These are phyloP conservation scores for Cuculus canorus DNA, from an alignment of 2,797 vertebrate genomes.

Conservation along the genomic window DNA sequence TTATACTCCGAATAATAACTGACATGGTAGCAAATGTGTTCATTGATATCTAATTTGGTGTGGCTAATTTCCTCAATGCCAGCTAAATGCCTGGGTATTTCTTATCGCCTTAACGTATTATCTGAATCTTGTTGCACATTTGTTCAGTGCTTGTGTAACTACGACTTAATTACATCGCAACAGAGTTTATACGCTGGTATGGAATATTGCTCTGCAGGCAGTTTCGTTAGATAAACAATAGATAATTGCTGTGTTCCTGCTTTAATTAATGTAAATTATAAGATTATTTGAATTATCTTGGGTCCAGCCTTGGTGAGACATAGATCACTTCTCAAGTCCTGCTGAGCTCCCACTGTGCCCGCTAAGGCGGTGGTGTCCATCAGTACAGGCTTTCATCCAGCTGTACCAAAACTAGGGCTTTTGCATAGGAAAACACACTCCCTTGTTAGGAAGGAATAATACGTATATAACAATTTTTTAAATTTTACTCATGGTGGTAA, in stretches of 20 bases:
- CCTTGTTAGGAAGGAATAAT: background rate
- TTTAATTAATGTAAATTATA: slow-evolving; percentile 28
- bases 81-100: background rate
- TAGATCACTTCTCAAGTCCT: background rate
- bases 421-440: background rate
- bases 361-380: background rate
- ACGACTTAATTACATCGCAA: slow-evolving; percentile 41
- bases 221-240: slow-evolving; percentile 19
- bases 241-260: slow-evolving; percentile 13
- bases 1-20: background rate
- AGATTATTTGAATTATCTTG: background rate
- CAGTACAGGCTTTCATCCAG: background rate
- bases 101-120: background rate
- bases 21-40: background rate
- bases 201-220: background rate
- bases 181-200: background rate
- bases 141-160: background rate
- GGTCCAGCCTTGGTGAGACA: background rate
- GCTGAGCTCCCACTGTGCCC: background rate
- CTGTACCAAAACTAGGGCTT: background rate
- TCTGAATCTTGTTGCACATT: slow-evolving; percentile 34
- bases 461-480: background rate
- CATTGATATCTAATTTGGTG: slow-evolving; percentile 54
- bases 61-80: slow-evolving; percentile 48
- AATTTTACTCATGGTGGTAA: background rate